A percentile compares a stretch with the other conserved stretches of the same genome.
These are phyloP conservation scores for Portunus trituberculatus DNA, from an alignment of 1,140 invertebrate species.

Conservation along the genomic window DNA sequence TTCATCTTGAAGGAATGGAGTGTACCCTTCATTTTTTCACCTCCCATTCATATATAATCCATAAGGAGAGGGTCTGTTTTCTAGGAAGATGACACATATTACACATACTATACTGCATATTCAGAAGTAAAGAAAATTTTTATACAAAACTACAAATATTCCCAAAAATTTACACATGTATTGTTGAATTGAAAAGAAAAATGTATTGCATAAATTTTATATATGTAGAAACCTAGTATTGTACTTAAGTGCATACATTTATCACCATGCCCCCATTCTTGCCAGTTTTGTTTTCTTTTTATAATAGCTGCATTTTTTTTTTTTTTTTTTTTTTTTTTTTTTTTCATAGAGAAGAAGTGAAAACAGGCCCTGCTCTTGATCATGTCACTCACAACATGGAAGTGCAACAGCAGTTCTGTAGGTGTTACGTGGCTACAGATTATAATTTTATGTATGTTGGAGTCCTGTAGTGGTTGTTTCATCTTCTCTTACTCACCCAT, in stretches of 20 bases:
- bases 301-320: background rate
- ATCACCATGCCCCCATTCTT: background rate
- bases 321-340: background rate
- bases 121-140: background rate
- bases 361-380: constrained; percentile 44
- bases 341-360: background rate
- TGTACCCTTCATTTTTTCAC: constrained; percentile 35
- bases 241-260: background rate
- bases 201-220: background rate
- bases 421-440: background rate
- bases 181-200: no score
- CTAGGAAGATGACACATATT: background rate
- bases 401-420: constrained; percentile 25
- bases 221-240: background rate
- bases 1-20: constrained; percentile 47
- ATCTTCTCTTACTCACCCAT: background rate
- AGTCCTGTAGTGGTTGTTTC: background rate
- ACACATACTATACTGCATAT: no score
- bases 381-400: constrained; percentile 25
- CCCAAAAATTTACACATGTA: no score
- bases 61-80: constrained; percentile 48
- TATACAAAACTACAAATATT: background rate
- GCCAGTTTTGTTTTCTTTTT: background rate
- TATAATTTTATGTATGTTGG: background rate
- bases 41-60: background rate